phyloP scores from a whole-genome alignment of 2,888 invertebrate genomes.

The Orchesellides sinensis region DNA sequence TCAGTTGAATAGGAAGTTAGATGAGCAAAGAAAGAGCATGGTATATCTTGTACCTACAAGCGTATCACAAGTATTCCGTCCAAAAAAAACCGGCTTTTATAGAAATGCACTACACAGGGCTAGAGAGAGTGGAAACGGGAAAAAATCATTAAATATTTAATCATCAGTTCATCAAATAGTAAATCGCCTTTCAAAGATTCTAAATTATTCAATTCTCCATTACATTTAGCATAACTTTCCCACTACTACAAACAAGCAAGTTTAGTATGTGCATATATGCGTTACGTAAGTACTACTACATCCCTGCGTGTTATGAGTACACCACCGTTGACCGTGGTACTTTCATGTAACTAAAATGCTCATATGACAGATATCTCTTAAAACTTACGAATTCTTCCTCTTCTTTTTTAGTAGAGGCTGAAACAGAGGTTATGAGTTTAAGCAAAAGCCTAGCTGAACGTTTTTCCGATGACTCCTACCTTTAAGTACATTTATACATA shows the following conservation, averaged over 20 bases:
- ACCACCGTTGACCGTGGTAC: too few species aligned
- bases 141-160: constrained; percentile 75
- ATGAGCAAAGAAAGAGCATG: constrained; percentile 16
- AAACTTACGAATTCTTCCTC: too few species aligned
- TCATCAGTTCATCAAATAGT: constrained; percentile 75
- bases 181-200: constrained; percentile 75
- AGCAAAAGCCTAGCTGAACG: constrained; percentile 5
- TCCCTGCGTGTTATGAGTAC: too few species aligned
- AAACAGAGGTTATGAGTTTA: too few species aligned
- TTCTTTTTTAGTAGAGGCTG: too few species aligned
- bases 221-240: constrained; percentile 69
- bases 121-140: constrained; percentile 65
- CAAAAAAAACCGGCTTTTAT: too few species aligned
- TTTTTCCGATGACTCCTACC: too few species aligned
- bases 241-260: constrained; percentile 58
- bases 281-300: too few species aligned
- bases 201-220: constrained; percentile 75
- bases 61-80: too few species aligned
- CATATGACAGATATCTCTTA: not conserved
- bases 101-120: constrained; percentile 15
- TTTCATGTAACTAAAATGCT: too few species aligned
- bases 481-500: too few species aligned
- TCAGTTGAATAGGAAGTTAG: not conserved
- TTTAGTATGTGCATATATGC: not conserved
- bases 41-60: not conserved